These are phyloP conservation scores for Sebastes melanostomus DNA, from an alignment of 2,797 vertebrate species.

Conservation along the genomic window DNA sequence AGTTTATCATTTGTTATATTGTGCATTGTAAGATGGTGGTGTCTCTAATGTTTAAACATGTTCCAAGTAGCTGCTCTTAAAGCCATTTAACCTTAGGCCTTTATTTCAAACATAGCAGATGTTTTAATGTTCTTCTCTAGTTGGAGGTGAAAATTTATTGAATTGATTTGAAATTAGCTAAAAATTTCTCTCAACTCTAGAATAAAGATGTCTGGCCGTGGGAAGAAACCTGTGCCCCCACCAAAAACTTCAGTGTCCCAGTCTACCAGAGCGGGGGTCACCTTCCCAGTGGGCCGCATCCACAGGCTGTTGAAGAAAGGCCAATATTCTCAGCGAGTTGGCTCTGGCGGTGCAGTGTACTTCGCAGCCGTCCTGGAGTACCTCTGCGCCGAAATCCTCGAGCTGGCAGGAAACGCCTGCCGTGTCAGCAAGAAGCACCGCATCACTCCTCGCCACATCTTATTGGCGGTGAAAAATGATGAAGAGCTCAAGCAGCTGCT, in stretches of 20 bases:
- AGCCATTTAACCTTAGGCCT: background rate
- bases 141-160: background rate
- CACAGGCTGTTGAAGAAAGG: constrained; percentile 76
- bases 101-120: background rate
- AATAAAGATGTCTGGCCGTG: constrained; percentile 82
- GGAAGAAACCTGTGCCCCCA: constrained; percentile 74
- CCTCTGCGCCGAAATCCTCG: constrained; percentile 82
- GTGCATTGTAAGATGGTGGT: background rate
- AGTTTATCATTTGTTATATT: background rate
- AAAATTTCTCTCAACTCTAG: background rate
- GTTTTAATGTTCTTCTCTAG: background rate
- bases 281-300: constrained; percentile 82
- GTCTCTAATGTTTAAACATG: background rate
- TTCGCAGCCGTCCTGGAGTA: constrained; percentile 83
- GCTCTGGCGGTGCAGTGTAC: constrained; percentile 75
- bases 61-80: background rate
- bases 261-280: constrained; percentile 75
- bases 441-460: constrained; percentile 82
- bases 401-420: constrained; percentile 80
- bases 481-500: constrained; percentile 80
- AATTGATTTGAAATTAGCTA: background rate
- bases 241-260: background rate
- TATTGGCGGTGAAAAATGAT: constrained; percentile 83
- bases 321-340: constrained; percentile 65
- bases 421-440: constrained; percentile 77